phyloP scores from a whole-genome alignment of 2,797 vertebrate species.

The Acipenser ruthenus region DNA sequence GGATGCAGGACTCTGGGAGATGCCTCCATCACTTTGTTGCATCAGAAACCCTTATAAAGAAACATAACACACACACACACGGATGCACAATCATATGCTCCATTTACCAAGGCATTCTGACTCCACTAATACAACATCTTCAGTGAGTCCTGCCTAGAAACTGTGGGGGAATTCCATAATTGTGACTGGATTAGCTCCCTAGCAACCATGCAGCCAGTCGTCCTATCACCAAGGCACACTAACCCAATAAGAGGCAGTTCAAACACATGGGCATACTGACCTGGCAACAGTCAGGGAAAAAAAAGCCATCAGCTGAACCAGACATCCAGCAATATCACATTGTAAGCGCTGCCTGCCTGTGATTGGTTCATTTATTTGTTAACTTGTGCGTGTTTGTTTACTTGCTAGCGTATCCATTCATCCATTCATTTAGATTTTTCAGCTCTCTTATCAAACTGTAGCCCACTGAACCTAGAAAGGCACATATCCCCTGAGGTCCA shows the following conservation, averaged over 20 bases:
- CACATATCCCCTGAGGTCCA: constrained; percentile 17
- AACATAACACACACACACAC: constrained; percentile 36
- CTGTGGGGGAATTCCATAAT: constrained; percentile 40
- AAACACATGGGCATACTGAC: constrained; percentile 53
- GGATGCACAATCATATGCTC: constrained; percentile 65
- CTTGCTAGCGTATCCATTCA: constrained; percentile 31
- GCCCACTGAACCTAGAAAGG: constrained; percentile 14
- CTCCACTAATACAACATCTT: constrained; percentile 39
- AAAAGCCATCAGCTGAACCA: constrained; percentile 26
- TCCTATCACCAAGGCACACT: constrained; percentile 41
- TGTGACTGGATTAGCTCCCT: constrained; percentile 46
- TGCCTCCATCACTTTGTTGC: constrained; percentile 45
- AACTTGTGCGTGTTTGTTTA: constrained; percentile 38
- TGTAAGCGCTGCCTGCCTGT: constrained; percentile 32
- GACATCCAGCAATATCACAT: constrained; percentile 22
- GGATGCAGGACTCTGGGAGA: constrained; percentile 33
- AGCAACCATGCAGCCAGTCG: constrained; percentile 50
- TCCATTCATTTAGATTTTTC: constrained; percentile 61
- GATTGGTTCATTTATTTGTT: constrained; percentile 43
- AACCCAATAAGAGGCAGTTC: constrained; percentile 49
- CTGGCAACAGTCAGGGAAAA: constrained; percentile 58
- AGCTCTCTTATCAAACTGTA: constrained; percentile 32
- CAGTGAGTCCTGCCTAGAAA: constrained; percentile 65
- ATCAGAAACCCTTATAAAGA: constrained; percentile 51
- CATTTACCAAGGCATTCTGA: constrained; percentile 49